These are phyloP conservation scores for Hoplostethus mediterraneus DNA, from an alignment of 2,797 vertebrate genomes.

Conservation along the genomic window DNA sequence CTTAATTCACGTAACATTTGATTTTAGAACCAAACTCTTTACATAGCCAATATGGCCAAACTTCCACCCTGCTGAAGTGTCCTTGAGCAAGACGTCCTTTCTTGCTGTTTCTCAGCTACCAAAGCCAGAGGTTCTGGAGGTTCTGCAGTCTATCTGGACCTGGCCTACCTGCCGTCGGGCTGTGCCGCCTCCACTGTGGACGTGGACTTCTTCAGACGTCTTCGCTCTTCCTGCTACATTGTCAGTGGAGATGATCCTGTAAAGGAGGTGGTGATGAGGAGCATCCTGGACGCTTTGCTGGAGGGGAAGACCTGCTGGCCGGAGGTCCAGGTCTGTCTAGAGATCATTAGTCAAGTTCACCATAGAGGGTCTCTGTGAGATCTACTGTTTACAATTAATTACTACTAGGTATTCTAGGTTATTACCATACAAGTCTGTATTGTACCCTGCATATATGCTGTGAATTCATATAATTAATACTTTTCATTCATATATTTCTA, in stretches of 20 bases:
- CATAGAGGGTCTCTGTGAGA: too few relatives aligned
- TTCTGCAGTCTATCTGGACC: constrained; percentile 87
- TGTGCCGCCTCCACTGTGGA: constrained; percentile 84
- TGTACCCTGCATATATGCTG: too few relatives aligned
- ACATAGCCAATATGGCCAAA: too few relatives aligned
- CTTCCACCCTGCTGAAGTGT: too few relatives aligned
- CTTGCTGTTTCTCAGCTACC: constrained; percentile 54
- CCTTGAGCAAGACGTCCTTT: too few relatives aligned
- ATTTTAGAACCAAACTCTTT: too few relatives aligned
- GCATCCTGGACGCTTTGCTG: constrained; percentile 89
- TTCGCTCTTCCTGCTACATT: constrained; percentile 91
- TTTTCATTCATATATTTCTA: too few relatives aligned
- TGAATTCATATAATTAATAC: too few relatives aligned
- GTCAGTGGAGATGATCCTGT: constrained; percentile 90
- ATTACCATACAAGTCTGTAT: too few relatives aligned
- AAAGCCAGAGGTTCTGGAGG: constrained; percentile 51
- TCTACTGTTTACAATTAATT: too few relatives aligned
- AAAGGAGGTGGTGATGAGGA: constrained; percentile 86
- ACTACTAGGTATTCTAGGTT: too few relatives aligned
- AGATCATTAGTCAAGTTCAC: neutral
- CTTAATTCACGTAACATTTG: too few relatives aligned
- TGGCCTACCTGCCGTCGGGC: constrained; percentile 92
- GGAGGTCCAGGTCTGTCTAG: constrained; percentile 83
- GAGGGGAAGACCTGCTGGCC: constrained; percentile 90
- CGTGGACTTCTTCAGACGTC: constrained; percentile 86